Evolutionary conservation across 2,888 invertebrate species (phyloP).

Genomic region (Neoscelio sp.): DNA sequence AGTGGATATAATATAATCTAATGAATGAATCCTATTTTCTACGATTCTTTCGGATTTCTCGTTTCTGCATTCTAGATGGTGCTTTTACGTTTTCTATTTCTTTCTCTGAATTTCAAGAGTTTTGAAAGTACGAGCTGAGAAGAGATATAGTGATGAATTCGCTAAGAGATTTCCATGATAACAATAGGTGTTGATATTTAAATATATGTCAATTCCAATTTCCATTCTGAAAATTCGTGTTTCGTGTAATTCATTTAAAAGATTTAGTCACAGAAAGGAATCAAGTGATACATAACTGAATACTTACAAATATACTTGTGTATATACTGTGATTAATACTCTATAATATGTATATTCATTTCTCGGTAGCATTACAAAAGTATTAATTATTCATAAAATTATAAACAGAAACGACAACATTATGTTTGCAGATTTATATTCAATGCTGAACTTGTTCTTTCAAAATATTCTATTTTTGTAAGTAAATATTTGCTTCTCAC

Average conservation of each 20-base stretch:
- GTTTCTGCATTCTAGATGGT: constrained; percentile 20
- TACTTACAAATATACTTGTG: too few species aligned
- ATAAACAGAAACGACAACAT: too few species aligned
- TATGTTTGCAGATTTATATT: too few species aligned
- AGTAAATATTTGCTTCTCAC: too few species aligned
- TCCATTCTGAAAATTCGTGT: constrained; percentile 14
- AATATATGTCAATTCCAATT: constrained; percentile 34
- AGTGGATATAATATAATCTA: constrained; percentile 23
- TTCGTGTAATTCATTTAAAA: constrained; percentile 25
- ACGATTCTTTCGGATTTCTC: constrained; percentile 3
- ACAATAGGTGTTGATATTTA: constrained; percentile 44
- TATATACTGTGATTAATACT: too few species aligned
- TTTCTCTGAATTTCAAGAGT: constrained; percentile 32
- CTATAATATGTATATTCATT: too few species aligned
- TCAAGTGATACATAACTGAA: too few species aligned
- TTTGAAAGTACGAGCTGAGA: constrained; percentile 24
- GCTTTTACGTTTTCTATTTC: constrained; percentile 31
- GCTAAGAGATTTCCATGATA: constrained; percentile 27
- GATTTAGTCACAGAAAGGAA: constrained; percentile 25
- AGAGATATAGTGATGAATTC: constrained; percentile 32
- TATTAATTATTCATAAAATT: too few species aligned
- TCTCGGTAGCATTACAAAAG: too few species aligned
- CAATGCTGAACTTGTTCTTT: too few species aligned
- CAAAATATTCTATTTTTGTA: too few species aligned
- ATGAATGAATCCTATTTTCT: constrained; percentile 28